phyloP scores from a whole-genome alignment of 2,797 vertebrate species.

The Micropoecilia bifurca region DNA sequence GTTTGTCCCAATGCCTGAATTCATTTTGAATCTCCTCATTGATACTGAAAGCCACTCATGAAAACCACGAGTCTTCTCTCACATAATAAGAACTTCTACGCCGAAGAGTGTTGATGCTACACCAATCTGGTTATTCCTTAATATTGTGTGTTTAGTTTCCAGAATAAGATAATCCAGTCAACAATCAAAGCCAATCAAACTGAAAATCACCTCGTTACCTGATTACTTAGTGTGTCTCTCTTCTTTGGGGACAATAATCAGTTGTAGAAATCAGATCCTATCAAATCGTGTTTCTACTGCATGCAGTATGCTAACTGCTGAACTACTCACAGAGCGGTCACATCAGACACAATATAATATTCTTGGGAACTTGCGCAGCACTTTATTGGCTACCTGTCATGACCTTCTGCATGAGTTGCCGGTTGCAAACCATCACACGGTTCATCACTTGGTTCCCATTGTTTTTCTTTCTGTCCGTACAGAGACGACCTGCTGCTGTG shows the following conservation, averaged over 20 bases:
- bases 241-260: neutral
- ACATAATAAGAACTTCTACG: no score
- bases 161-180: no score
- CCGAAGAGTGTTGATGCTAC: no score
- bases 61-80: neutral
- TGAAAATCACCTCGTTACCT: neutral
- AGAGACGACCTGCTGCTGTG: conserved; percentile 49
- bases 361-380: conserved; percentile 11
- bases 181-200: neutral
- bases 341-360: conserved; percentile 6
- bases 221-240: neutral
- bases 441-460: conserved; percentile 66
- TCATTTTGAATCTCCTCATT: neutral
- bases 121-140: no score
- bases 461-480: conserved; percentile 77
- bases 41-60: neutral
- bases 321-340: neutral
- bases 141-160: no score
- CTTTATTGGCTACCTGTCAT: conserved; percentile 54
- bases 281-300: neutral
- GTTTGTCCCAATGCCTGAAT: neutral
- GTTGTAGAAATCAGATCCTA: neutral
- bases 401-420: conserved; percentile 48
- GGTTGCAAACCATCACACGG: conserved; percentile 59
- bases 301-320: neutral